Base-by-base conservation (phyloP, 2,113 vertebrate species). In the Scophthalmus maximus region DNA sequence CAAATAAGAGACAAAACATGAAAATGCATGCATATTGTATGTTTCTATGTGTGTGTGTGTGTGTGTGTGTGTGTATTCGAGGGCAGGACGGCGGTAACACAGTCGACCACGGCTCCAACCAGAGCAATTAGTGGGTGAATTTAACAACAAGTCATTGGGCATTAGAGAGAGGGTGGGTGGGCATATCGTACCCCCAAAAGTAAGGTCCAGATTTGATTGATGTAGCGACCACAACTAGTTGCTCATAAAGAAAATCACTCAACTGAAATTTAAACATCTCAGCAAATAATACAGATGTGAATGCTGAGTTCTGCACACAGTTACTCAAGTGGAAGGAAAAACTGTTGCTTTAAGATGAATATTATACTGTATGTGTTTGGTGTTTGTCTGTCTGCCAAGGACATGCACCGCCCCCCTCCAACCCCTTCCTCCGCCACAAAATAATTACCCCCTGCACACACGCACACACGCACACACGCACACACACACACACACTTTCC, bases 51-150 rank as follows among this genome's bases (percentile, higher is more conserved):
- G n/a, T n/a, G 38, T 55, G 23, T 49, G 59, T 69, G 26, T 65
- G 44, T 57, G 36, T 60, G 66, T 36, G 25, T 30, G 27, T 26
- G 73, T 61, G 68, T 60, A 53, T 60, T 26, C 76, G 80, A 78
- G 84, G 77, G 79, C 67, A 81, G 64, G 49, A 71, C 79, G 53
- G 52, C 5, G 74, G 80, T 76, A 73, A 90, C 44, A 47, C 63
- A 76, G 70, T 4, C 20, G 3, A 85, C 85, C 89, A 71, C 89
- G 78, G 76, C 65, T 74, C 67, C 73, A 69, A 85, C 89, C 87
- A 70, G 44, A 73, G 57, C 40, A 58, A 85, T 90, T 88, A 87
- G 84, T 79, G 87, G 89, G 61, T 56, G 68, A 83, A 66, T 62
- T 85, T 83, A 87, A 87, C 81, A 76, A 81, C 83, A 85, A 81